Conservation (phyloP, 2,113 vertebrate genomes). For the Oncorhynchus keta region DNA sequence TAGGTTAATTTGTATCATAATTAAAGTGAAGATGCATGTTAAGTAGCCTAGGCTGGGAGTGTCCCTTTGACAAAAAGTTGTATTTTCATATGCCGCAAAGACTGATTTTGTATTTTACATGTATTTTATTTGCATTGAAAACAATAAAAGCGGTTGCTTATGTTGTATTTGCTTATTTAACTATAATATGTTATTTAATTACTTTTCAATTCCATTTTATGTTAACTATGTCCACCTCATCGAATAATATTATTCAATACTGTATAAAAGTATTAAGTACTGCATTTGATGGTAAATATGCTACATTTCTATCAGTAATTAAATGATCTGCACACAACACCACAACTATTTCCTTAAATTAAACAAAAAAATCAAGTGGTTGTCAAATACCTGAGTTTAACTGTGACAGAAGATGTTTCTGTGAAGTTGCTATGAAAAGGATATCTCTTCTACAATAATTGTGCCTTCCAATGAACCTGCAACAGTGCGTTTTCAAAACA, state of each 20-base stretch:
- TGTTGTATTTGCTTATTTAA: neutral
- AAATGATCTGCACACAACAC: neutral
- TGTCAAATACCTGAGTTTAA: slow-evolving; percentile 1
- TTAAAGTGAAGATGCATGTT: too few relatives aligned
- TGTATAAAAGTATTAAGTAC: neutral
- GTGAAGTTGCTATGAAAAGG: slow-evolving; percentile 11
- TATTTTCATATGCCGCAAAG: neutral
- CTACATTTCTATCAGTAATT: too few relatives aligned
- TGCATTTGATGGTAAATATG: neutral
- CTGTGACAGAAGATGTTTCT: neutral
- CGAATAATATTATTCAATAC: neutral
- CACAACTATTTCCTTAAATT: neutral
- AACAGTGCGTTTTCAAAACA: slow-evolving; percentile 61
- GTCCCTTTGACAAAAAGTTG: neutral
- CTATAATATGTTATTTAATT: neutral
- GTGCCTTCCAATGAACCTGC: slow-evolving; percentile 46
- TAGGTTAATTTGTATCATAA: neutral
- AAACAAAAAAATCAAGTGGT: neutral
- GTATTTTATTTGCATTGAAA: neutral
- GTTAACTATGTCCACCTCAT: neutral
- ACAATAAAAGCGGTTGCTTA: neutral
- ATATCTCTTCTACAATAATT: slow-evolving; percentile 4
- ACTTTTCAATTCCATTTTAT: neutral
- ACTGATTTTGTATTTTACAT: neutral
- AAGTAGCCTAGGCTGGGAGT: neutral